A percentile compares a stretch with the other conserved stretches of the same genome.
Evolutionary conservation across 2,888 invertebrate genomes (phyloP).

Genomic region (Cryptocephalus moraei): DNA sequence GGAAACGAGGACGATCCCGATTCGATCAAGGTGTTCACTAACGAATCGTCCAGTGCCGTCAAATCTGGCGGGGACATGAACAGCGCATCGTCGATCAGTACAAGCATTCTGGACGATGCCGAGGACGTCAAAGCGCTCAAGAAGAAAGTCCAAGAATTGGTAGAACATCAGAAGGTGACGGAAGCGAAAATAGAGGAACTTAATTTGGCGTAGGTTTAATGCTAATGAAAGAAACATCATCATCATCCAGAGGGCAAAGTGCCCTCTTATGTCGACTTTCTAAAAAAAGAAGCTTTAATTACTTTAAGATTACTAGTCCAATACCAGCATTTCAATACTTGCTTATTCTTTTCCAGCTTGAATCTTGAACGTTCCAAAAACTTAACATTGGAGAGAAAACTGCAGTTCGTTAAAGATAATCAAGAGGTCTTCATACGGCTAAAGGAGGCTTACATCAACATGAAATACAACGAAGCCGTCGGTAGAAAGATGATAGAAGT

Average conservation of each 20-base stretch:
- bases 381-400: conserved; percentile 25
- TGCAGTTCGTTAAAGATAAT: conserved; percentile 30
- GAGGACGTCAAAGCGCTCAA: conserved; percentile 20
- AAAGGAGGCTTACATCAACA: conserved; percentile 28
- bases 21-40: background rate
- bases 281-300: too few species aligned
- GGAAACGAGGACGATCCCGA: too few species aligned
- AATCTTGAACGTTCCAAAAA: conserved; percentile 21
- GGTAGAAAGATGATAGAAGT: conserved; percentile 27
- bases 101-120: conserved; percentile 18
- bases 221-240: background rate
- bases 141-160: conserved; percentile 17
- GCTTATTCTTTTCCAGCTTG: conserved; percentile 16
- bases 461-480: conserved; percentile 29
- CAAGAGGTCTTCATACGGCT: conserved; percentile 28
- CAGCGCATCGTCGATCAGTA: conserved; percentile 17
- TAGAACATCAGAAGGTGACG: conserved; percentile 18
- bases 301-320: too few species aligned
- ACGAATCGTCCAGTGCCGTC: conserved; percentile 7
- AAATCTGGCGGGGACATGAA: conserved; percentile 10
- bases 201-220: conserved; percentile 12
- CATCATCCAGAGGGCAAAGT: too few species aligned
- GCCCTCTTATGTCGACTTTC: too few species aligned
- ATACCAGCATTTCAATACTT: too few species aligned
- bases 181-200: conserved; percentile 22